A percentile compares a stretch with the other conserved stretches of the same genome.
Evolutionary conservation across 2,113 vertebrate genomes (phyloP).

Genomic region (Callocephalon fimbriatum): DNA sequence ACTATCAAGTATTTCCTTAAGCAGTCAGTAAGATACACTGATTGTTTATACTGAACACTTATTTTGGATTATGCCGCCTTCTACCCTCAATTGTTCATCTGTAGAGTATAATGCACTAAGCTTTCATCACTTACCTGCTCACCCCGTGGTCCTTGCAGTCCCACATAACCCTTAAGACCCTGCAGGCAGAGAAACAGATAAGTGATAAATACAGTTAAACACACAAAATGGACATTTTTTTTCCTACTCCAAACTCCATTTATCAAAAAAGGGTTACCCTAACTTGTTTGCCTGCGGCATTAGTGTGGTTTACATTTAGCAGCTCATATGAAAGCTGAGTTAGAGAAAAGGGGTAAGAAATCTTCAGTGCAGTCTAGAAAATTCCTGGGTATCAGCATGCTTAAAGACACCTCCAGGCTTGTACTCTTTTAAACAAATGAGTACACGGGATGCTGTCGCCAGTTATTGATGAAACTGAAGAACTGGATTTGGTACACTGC

Average conservation of each 20-base stretch:
- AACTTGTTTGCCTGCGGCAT: background rate
- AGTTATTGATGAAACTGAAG: slow-evolving; percentile 35
- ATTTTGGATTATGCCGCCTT: background rate
- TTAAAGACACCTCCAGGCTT: background rate
- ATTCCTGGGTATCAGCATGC: background rate
- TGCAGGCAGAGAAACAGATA: slow-evolving; percentile 55
- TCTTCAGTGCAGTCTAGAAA: background rate
- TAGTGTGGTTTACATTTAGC: background rate
- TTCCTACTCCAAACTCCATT: background rate
- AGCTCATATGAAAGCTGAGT: background rate
- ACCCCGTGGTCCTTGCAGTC: slow-evolving; percentile 82
- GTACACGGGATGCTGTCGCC: background rate
- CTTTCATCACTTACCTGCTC: slow-evolving; percentile 83
- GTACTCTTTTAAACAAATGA: background rate
- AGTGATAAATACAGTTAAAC: background rate
- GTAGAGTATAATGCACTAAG: background rate
- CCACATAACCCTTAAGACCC: slow-evolving; percentile 90
- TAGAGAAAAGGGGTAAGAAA: background rate
- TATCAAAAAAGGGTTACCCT: background rate
- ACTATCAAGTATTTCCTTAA: background rate
- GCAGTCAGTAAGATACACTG: background rate
- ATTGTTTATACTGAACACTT: background rate
- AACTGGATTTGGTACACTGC: background rate
- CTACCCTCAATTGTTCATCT: background rate
- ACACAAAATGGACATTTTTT: background rate